Evolutionary conservation across 2,113 vertebrate genomes (phyloP).

Genomic region (Engraulis encrasicolus): DNA sequence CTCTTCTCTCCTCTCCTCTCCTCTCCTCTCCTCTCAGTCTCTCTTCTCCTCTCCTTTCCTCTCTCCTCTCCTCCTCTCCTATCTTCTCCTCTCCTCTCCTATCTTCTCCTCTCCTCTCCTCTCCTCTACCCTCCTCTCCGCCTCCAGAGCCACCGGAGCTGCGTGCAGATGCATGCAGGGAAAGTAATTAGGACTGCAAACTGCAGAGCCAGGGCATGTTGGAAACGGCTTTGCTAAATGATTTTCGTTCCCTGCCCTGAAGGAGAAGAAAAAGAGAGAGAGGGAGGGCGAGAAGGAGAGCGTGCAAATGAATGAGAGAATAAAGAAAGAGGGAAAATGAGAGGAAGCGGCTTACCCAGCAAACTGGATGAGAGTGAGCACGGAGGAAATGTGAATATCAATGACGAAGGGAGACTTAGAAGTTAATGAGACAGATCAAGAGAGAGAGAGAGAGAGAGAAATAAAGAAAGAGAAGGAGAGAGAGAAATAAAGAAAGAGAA

Average conservation of each 20-base stretch:
- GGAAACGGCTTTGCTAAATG: constrained; percentile 48
- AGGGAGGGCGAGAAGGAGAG: constrained; percentile 45
- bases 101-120: background rate
- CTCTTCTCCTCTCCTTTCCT: too few relatives aligned
- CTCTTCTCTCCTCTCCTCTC: background rate
- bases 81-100: too few relatives aligned
- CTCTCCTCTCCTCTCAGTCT: background rate
- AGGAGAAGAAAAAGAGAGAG: constrained; percentile 11
- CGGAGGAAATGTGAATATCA: background rate
- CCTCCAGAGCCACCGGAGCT: background rate
- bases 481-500: background rate
- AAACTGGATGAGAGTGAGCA: background rate
- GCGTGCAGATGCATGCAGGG: constrained; percentile 49
- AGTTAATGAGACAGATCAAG: too few relatives aligned
- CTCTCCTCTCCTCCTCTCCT: too few relatives aligned
- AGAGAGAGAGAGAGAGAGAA: too few relatives aligned
- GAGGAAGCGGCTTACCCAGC: background rate
- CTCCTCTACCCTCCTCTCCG: background rate
- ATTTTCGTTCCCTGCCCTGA: constrained; percentile 35
- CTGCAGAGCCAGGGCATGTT: constrained; percentile 50
- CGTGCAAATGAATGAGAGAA: background rate
- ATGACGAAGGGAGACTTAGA: too few relatives aligned
- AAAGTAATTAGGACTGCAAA: constrained; percentile 58
- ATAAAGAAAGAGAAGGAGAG: background rate
- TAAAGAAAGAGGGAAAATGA: background rate